These are phyloP conservation scores for Hippopotamyrus pictus DNA, from an alignment of 2,797 vertebrate genomes.

Conservation along the genomic window DNA sequence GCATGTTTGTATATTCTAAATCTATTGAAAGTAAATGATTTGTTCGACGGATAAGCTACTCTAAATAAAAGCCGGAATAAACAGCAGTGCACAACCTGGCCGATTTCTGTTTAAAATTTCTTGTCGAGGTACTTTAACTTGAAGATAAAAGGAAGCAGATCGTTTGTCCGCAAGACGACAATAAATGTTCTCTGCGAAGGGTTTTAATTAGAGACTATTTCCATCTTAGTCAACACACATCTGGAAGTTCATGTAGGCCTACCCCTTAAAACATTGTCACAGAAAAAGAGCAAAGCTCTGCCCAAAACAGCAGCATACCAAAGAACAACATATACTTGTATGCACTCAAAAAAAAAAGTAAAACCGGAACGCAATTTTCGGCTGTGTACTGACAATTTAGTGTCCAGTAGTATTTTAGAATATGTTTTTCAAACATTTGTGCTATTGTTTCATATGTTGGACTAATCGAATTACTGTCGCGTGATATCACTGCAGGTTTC, in stretches of 20 bases:
- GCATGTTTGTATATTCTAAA: neutral
- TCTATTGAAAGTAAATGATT: neutral
- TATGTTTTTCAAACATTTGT: neutral
- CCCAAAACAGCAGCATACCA: neutral
- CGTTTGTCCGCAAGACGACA: conserved; percentile 59
- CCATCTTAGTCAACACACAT: conserved; percentile 57
- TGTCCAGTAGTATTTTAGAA: neutral
- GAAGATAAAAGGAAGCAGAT: conserved; percentile 29
- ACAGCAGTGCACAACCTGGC: neutral
- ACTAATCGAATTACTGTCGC: neutral
- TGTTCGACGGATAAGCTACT: neutral
- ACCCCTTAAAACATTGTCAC: neutral
- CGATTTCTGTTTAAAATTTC: neutral
- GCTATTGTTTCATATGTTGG: neutral
- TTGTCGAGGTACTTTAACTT: neutral
- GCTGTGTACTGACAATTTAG: neutral
- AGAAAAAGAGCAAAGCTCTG: neutral
- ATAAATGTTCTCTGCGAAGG: conserved; percentile 54
- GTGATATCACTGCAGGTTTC: neutral
- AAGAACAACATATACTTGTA: neutral
- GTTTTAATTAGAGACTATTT: conserved; percentile 70
- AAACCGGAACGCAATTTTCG: neutral
- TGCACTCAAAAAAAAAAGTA: neutral
- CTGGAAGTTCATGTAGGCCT: neutral
- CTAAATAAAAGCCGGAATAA: neutral